These are phyloP conservation scores for Dicyrtomina minuta DNA, from an alignment of 2,888 invertebrate genomes.

Conservation along the genomic window DNA sequence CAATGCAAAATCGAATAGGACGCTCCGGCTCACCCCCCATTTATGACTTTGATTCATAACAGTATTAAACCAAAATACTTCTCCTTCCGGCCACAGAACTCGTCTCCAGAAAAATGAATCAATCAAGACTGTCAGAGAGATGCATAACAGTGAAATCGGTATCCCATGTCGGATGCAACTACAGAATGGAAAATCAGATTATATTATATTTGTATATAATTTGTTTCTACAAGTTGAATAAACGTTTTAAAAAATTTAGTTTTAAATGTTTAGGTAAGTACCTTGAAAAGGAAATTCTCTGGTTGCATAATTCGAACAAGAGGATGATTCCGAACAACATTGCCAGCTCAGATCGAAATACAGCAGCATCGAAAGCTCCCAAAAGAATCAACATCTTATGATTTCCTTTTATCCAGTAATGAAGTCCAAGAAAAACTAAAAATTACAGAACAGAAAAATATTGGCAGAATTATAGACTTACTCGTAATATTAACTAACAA, in stretches of 20 bases:
- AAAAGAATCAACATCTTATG: constrained; percentile 74
- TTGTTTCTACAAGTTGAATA: background rate
- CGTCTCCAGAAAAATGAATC: constrained; percentile 94
- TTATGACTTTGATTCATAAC: constrained; percentile 89
- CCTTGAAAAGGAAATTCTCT: constrained; percentile 69
- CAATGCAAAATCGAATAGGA: no score
- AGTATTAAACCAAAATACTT: constrained; percentile 95
- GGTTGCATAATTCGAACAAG: constrained; percentile 72
- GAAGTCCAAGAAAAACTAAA: constrained; percentile 79
- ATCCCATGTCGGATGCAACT: constrained; percentile 72
- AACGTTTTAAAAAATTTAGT: background rate
- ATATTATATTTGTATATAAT: constrained; percentile 12
- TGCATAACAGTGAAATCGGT: constrained; percentile 69
- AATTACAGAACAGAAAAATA: constrained; percentile 27
- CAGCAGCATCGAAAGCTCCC: constrained; percentile 83
- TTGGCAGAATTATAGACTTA: background rate
- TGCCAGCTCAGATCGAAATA: constrained; percentile 87
- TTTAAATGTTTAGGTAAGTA: no score
- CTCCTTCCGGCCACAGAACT: constrained; percentile 93
- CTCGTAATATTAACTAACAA: no score
- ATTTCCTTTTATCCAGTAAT: constrained; percentile 79
- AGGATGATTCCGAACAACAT: constrained; percentile 83
- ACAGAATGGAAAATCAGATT: constrained; percentile 54
- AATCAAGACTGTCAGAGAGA: constrained; percentile 72
- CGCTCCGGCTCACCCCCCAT: constrained; percentile 93